Percentiles rank a stretch among this genome's conserved stretches.
Evolutionary conservation across 1,140 invertebrate species (phyloP).

Genomic region (Amphibalanus amphitrite): DNA sequence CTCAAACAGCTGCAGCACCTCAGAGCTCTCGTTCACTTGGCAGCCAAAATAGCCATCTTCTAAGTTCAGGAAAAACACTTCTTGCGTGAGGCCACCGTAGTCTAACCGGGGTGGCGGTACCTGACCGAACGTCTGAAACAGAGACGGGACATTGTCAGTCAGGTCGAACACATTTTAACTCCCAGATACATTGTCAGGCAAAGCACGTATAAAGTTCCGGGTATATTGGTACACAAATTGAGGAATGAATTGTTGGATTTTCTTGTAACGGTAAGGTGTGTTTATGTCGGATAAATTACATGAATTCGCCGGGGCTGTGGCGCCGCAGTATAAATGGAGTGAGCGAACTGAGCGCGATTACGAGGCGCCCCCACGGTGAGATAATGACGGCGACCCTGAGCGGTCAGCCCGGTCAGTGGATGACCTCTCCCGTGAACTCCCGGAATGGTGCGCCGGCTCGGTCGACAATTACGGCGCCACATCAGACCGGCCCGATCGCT

Average conservation of each 20-base stretch:
- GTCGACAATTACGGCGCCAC: neutral
- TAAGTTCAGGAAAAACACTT: slow-evolving; percentile 89
- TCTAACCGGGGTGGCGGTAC: neutral
- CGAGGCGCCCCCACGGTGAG: neutral
- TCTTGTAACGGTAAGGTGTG: too few species aligned
- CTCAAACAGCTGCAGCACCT: slow-evolving; percentile 84
- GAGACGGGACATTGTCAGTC: neutral
- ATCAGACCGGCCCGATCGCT: neutral
- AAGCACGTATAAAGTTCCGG: too few species aligned
- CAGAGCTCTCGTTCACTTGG: slow-evolving; percentile 87
- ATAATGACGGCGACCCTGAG: neutral
- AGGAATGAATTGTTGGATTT: too few species aligned
- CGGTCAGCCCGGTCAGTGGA: neutral
- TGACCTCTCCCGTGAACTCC: neutral
- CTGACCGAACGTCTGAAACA: neutral
- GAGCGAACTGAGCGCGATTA: neutral
- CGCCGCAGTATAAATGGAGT: too few species aligned
- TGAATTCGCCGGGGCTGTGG: too few species aligned
- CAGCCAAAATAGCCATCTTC: slow-evolving; percentile 94
- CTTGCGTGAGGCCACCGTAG: slow-evolving; percentile 21
- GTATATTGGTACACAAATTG: too few species aligned
- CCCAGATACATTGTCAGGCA: neutral
- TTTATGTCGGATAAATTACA: too few species aligned
- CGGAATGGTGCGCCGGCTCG: neutral
- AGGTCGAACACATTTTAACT: neutral